Conservation (phyloP, 2,888 invertebrate genomes). For the Cephalotes varians region DNA sequence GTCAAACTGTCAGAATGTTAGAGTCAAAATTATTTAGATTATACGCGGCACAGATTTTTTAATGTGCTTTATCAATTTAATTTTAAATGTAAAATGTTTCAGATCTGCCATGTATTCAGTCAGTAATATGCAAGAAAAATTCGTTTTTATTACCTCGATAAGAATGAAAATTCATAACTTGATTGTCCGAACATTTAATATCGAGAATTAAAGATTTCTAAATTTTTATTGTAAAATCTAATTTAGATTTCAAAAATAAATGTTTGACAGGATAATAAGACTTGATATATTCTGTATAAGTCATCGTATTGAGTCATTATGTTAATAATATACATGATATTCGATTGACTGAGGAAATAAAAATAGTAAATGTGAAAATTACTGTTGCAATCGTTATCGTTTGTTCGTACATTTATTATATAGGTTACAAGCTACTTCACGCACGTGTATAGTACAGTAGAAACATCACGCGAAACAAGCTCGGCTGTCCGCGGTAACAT, state of each 20-base stretch:
- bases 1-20: background rate
- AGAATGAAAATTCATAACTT: background rate
- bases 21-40: conserved; percentile 1
- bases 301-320: background rate
- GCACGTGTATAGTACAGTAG: conserved; percentile 46
- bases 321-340: background rate
- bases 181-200: background rate
- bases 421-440: conserved; percentile 21
- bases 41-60: background rate
- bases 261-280: background rate
- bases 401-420: background rate
- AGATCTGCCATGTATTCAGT: background rate
- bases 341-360: background rate
- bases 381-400: background rate
- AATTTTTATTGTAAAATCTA: background rate
- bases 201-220: background rate
- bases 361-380: background rate
- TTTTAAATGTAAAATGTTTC: background rate
- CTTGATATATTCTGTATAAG: background rate
- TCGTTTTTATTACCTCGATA: background rate
- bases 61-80: background rate
- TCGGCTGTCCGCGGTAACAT: conserved; percentile 67
- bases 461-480: conserved; percentile 72
- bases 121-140: background rate
- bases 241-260: background rate